Evolutionary conservation across 2,113 vertebrate species (phyloP), one percentile per base, ranked within the genome.

Genomic region (Calidris pygmaea): DNA sequence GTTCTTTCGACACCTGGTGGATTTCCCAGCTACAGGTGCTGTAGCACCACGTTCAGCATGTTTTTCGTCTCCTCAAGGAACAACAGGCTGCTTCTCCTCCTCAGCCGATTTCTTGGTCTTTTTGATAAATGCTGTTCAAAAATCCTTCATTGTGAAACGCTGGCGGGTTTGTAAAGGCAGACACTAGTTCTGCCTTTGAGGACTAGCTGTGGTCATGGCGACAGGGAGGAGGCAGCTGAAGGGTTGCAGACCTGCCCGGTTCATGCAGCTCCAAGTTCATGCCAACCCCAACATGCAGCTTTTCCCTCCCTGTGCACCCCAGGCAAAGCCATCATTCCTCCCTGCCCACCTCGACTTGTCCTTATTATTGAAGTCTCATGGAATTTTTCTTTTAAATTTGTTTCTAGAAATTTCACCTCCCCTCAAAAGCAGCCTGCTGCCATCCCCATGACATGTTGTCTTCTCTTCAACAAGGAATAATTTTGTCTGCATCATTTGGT

Each of bases 271-370:
- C 21, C 17, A 53, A 15, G 19, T 4, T 63, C 52, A 14, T 32
- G 23, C 7, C 56, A 56, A 62, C 6, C 5, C 12, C 21, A 71
- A 29, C 3, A 71, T 12, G 4, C 8, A 0, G 0, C 26, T 87
- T 72, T 60, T 24, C 47, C 26, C 21, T 71, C 27, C 37, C 56
- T 74, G 37, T 35, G 21, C 29, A 85, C 24, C 18, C 22, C 37
- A 63, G 43, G n/a, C 10, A 79, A 90, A 79, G 11, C 5, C 17
- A 34, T 66, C 41, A 74, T 70, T 75, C 65, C 8, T 67, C 19
- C 19, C 37, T 55, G 3, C 8, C 13, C 81, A 12, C 4, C 32
- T 78, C 50, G 84, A 39, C 7, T 50, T 85, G 41, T 66, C 30
- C 10, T 62, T 92, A 7, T 22, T 80, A 29, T 66, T 67, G 23